A percentile compares a stretch with the other conserved stretches of the same genome.
Evolutionary conservation across 1,140 invertebrate genomes (phyloP).

Genomic region (Hormaphis cornu): DNA sequence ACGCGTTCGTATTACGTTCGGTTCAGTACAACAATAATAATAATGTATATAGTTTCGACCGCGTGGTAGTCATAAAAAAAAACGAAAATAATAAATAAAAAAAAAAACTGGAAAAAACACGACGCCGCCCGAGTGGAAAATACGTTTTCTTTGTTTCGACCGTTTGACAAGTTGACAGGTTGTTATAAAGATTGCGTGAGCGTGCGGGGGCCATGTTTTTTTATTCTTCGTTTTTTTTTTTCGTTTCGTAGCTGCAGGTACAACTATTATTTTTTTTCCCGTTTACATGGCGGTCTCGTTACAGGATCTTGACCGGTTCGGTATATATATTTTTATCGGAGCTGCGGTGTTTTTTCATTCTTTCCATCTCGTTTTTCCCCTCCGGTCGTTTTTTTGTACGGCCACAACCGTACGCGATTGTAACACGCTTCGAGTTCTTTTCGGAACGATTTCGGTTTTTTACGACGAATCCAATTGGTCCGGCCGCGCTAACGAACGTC

Average conservation of each 20-base stretch:
- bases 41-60: too few species aligned
- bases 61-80: neutral
- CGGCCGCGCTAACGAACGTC: too few species aligned
- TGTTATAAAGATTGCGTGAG: neutral
- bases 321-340: too few species aligned
- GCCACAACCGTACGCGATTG: too few species aligned
- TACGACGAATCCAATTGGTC: too few species aligned
- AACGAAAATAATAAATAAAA: neutral
- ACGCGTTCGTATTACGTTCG: too few species aligned
- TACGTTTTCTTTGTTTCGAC: conserved; percentile 10
- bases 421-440: too few species aligned
- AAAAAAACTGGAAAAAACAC: neutral
- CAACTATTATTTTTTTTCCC: neutral
- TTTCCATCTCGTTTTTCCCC: too few species aligned
- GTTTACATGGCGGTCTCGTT: neutral
- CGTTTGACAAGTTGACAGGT: conserved; percentile 27
- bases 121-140: neutral
- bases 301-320: neutral
- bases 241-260: neutral
- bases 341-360: neutral
- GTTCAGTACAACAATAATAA: too few species aligned
- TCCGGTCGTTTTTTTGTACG: too few species aligned
- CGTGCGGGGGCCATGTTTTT: conserved; percentile 30
- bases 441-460: too few species aligned
- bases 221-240: too few species aligned